Base-by-base conservation (phyloP, 2,888 invertebrate genomes). In the Chrysodeixis includens region DNA sequence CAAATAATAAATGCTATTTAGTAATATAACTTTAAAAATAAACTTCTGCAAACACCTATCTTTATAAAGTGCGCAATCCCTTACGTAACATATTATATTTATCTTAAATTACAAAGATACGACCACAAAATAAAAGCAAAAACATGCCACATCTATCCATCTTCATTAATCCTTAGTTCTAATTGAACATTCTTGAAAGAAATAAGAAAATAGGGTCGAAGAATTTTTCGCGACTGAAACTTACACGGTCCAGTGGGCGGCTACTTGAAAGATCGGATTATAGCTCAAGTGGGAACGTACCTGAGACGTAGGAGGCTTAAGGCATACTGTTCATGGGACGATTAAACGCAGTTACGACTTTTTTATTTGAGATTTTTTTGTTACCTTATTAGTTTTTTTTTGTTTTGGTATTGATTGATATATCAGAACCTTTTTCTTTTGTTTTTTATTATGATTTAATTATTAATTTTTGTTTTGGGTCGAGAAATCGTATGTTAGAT, bases 241-340 rank as follows among this genome's bases (percentile, higher is more conserved):
- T 76, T 69, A 73, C 53, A 77, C 79, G 74, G 72, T 69, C 73
- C 68, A 57, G 63, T 70, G 59, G 56, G 22, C 20, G 63, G 60
- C 56, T 55, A 59, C 78, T 82, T 71, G 71, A 76, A 70, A 80
- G 68, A 81, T 82, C 72, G 75, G 74, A 82, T 82, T 83, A 82
- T 62, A 66, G 46, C 52, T 73, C 68, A 70, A 83, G 79, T 73
- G 69, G 74, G 68, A 52, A 64, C 66, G 65, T 67, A 69, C 66
- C 67, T 72, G 69, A 66, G 67, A 78, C 78, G 80, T 76, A 78
- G 70, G 65, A 74, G 18, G 46, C 58, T 70, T 60, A 77, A 66
- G 10, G 32, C 0, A 0, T 0, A 6, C 73, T 62, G 26, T 63
- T 60, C 66, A 4, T 8, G 46, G 0, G n/a, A 10, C 44, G 59